Percentiles rank a stretch among this genome's conserved stretches.
Evolutionary conservation across 2,113 vertebrate species (phyloP).

Genomic region (Daubentonia madagascariensis): DNA sequence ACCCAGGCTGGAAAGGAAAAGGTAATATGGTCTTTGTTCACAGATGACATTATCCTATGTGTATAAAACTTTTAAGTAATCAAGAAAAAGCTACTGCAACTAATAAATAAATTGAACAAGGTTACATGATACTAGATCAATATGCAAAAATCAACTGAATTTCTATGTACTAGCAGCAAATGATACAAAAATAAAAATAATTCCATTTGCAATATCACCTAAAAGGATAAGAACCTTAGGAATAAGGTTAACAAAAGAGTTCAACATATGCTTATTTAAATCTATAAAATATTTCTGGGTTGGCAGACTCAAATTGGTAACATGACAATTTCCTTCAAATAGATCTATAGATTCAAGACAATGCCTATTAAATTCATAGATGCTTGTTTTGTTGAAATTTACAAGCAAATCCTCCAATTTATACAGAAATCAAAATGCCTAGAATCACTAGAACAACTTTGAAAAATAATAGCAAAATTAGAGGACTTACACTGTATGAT

Average conservation of each 20-base stretch:
- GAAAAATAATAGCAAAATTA: neutral
- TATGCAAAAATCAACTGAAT: neutral
- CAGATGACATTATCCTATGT: neutral
- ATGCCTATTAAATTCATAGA: neutral
- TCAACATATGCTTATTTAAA: neutral
- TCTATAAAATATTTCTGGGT: neutral
- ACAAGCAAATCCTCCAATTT: neutral
- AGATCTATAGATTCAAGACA: neutral
- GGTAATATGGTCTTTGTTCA: neutral
- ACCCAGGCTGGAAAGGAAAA: neutral
- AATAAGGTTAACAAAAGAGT: neutral
- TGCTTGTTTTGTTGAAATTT: neutral
- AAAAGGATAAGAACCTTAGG: neutral
- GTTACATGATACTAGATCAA: neutral
- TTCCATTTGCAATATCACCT: neutral
- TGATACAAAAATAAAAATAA: neutral
- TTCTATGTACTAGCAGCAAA: neutral
- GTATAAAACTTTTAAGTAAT: neutral
- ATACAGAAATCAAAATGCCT: neutral
- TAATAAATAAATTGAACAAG: neutral
- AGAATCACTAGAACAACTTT: neutral
- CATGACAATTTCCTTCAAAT: neutral
- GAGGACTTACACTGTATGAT: neutral
- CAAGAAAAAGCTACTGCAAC: neutral
- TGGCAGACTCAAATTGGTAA: neutral